These are phyloP conservation scores for Pituophis catenifer DNA, from an alignment of 2,113 vertebrate genomes.

Conservation along the genomic window DNA sequence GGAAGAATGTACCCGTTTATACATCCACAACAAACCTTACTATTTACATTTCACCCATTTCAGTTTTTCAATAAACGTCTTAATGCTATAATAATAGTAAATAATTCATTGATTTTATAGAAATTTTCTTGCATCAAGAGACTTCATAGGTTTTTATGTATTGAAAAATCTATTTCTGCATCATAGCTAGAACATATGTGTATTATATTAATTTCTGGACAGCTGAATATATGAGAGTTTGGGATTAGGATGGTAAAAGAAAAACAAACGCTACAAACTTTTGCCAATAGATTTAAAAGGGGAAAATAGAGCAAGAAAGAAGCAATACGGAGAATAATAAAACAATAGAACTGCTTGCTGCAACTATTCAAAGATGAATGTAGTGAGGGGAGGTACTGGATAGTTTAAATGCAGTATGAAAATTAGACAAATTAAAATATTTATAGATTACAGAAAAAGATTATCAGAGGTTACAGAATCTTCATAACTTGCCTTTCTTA, in stretches of 20 bases:
- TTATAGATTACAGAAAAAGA: slow-evolving; percentile 6
- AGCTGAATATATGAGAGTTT: slow-evolving; percentile 43
- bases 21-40: not conserved
- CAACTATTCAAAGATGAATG: not conserved
- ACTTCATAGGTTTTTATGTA: not conserved
- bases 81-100: not conserved
- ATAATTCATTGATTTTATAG: slow-evolving; percentile 8
- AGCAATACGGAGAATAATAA: slow-evolving; percentile 5
- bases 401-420: slow-evolving; percentile 53
- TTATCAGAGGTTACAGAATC: slow-evolving; percentile 38
- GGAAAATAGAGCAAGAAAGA: slow-evolving; percentile 33
- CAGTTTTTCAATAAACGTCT: not conserved
- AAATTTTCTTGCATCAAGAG: slow-evolving; percentile 32
- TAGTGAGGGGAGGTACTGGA: not conserved
- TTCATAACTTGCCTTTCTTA: slow-evolving; percentile 10
- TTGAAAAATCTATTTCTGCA: not conserved
- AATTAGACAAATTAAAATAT: slow-evolving; percentile 27
- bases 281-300: slow-evolving; percentile 47
- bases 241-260: not conserved
- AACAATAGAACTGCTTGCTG: slow-evolving; percentile 59
- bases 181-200: not conserved
- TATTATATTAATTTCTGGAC: slow-evolving; percentile 40
- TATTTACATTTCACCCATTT: not conserved
- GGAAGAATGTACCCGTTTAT: slow-evolving; percentile 3
- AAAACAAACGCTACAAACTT: slow-evolving; percentile 47